phyloP scores from a whole-genome alignment of 2,113 vertebrate species.

The Perca fluviatilis region DNA sequence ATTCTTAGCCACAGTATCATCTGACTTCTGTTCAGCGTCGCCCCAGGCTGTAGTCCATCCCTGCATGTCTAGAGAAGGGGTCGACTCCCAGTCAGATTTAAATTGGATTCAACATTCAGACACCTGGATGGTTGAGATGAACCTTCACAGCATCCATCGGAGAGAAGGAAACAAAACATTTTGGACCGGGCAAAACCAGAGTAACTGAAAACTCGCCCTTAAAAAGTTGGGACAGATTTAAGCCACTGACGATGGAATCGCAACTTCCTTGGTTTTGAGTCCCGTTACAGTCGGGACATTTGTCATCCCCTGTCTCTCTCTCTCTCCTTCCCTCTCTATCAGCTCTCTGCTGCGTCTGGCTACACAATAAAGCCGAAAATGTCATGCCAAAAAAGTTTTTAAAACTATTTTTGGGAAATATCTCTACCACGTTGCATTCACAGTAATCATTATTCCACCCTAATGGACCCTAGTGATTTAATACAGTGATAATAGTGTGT shows the following conservation, averaged over 20 bases:
- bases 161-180: neutral
- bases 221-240: neutral
- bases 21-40: slow-evolving; percentile 6
- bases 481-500: neutral
- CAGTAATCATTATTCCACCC: neutral
- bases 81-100: neutral
- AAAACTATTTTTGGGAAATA: neutral
- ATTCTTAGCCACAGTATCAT: neutral
- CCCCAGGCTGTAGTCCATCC: neutral
- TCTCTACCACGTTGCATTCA: neutral
- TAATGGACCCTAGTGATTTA: neutral
- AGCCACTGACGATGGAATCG: neutral
- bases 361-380: neutral
- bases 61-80: neutral
- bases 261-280: neutral
- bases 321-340: neutral
- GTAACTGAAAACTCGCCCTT: neutral
- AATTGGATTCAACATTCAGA: neutral
- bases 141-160: neutral
- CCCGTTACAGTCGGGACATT: neutral
- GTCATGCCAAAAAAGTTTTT: neutral
- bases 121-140: neutral
- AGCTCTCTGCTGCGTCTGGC: neutral
- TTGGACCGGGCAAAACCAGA: neutral
- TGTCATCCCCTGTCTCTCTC: neutral